Percentiles rank a stretch among this genome's conserved stretches.
phyloP scores from a whole-genome alignment of 2,113 vertebrate species.

The Macaca fascicularis region DNA sequence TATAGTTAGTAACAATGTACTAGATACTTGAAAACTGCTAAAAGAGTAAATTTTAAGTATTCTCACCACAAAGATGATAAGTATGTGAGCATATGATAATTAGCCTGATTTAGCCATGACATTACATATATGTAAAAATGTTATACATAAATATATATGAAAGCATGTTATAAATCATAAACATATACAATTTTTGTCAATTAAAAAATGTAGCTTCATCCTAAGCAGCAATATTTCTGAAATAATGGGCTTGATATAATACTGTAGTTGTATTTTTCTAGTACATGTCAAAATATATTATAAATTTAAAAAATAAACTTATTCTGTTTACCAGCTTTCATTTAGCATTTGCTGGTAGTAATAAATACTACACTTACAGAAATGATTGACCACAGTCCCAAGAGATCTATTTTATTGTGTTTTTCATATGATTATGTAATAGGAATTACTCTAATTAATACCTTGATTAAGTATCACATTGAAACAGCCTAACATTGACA shows the following conservation, averaged over 20 bases:
- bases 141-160: neutral
- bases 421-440: neutral
- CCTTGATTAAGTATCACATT: neutral
- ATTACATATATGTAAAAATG: neutral
- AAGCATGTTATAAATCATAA: neutral
- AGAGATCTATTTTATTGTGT: neutral
- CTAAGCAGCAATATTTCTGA: constrained; percentile 25
- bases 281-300: neutral
- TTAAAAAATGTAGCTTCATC: neutral
- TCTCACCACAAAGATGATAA: neutral
- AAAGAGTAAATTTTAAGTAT: neutral
- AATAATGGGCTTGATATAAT: neutral
- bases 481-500: neutral
- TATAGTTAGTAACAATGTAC: neutral
- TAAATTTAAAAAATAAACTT: too few species aligned
- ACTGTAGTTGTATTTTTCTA: neutral
- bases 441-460: neutral
- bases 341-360: neutral
- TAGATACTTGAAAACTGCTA: neutral
- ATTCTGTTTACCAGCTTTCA: neutral
- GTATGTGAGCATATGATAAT: neutral
- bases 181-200: neutral
- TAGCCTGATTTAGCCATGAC: neutral
- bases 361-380: neutral
- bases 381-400: neutral